Conservation (phyloP, 2,888 invertebrate species). For the Mactromeris polynyma region DNA sequence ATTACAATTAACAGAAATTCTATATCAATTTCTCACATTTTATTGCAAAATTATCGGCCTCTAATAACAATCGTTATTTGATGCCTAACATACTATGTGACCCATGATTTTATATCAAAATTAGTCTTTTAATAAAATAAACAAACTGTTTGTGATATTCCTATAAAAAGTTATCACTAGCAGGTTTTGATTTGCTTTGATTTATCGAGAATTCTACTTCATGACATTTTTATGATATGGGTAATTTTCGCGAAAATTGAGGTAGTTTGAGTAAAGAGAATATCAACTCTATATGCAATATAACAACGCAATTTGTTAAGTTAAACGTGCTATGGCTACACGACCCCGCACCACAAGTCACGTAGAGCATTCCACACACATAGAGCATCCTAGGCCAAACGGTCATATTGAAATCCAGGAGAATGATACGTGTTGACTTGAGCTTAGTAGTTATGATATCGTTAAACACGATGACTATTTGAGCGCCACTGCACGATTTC, state of each 20-base stretch:
- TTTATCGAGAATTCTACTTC: slow-evolving; percentile 35
- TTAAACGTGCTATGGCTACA: too few species aligned
- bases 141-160: neutral
- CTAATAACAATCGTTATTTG: slow-evolving; percentile 33
- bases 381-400: too few species aligned
- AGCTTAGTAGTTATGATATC: too few species aligned
- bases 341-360: too few species aligned
- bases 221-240: slow-evolving; percentile 28
- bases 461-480: too few species aligned
- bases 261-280: neutral
- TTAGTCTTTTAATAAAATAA: slow-evolving; percentile 10
- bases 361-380: too few species aligned
- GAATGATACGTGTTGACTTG: too few species aligned
- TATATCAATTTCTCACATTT: slow-evolving; percentile 66
- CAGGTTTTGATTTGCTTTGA: slow-evolving; percentile 41
- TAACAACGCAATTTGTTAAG: too few species aligned
- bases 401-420: too few species aligned
- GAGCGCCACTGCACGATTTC: too few species aligned
- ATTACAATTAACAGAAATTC: slow-evolving; percentile 56
- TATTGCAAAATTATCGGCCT: slow-evolving; percentile 47
- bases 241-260: slow-evolving; percentile 33
- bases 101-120: slow-evolving; percentile 50
- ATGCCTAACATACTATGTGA: slow-evolving; percentile 21
- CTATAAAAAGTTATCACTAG: neutral
- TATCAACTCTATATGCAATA: too few species aligned